Conservation (phyloP, 2,888 invertebrate species). For the Limulus polyphemus region DNA sequence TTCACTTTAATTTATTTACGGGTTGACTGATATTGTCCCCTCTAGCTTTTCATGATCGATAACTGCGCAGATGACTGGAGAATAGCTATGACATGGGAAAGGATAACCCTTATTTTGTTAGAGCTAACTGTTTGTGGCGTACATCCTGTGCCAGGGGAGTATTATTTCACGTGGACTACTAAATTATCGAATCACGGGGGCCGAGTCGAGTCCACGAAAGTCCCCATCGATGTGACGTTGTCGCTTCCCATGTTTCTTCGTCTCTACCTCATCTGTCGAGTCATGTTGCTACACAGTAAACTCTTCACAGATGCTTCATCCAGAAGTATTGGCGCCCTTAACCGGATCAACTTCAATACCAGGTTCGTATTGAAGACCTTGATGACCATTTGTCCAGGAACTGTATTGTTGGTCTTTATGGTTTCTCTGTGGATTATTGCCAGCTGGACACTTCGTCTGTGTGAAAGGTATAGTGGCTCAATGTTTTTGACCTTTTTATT, state of each 20-base stretch:
- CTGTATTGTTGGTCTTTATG: slow-evolving; percentile 98
- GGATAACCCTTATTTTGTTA: slow-evolving; percentile 79
- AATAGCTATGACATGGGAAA: slow-evolving; percentile 98
- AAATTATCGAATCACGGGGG: slow-evolving; percentile 67
- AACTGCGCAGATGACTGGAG: slow-evolving; percentile 99
- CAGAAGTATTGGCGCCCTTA: slow-evolving; percentile 90
- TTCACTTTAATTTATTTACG: too few relatives aligned
- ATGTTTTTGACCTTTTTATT: too few relatives aligned
- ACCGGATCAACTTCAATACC: slow-evolving; percentile 93
- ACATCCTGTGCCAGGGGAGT: slow-evolving; percentile 94
- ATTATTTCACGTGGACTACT: slow-evolving; percentile 91
- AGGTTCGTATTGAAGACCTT: slow-evolving; percentile 90
- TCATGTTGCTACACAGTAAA: slow-evolving; percentile 98
- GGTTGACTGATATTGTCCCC: too few relatives aligned
- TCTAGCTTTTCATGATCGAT: slow-evolving; percentile 90
- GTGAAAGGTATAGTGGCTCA: slow-evolving; percentile 66
- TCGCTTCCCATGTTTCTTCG: slow-evolving; percentile 99
- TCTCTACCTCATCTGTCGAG: slow-evolving; percentile 96
- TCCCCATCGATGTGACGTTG: slow-evolving; percentile 91
- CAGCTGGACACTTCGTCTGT: slow-evolving; percentile 95
- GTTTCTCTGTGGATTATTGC: slow-evolving; percentile 99
- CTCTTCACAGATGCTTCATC: slow-evolving; percentile 99
- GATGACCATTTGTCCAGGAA: slow-evolving; percentile 98
- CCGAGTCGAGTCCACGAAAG: slow-evolving; percentile 39
- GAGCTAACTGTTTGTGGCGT: slow-evolving; percentile 93